Percentiles rank a stretch among this genome's conserved stretches.
Evolutionary conservation across 2,888 invertebrate genomes (phyloP).

Genomic region (Podabrus alpinus): DNA sequence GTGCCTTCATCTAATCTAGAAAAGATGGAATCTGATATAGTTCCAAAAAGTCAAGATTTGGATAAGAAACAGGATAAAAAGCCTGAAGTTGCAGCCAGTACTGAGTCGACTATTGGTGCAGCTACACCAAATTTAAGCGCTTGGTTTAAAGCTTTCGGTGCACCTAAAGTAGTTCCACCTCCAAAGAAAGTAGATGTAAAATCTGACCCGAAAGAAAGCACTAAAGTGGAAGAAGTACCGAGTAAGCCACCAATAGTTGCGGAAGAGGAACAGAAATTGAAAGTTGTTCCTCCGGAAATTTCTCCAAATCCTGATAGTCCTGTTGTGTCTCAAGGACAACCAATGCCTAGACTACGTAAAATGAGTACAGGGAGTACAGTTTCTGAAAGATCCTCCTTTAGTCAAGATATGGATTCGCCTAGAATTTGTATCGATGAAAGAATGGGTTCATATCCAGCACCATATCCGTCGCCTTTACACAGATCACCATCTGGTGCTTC

Average conservation of each 20-base stretch:
- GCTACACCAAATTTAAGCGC: constrained; percentile 86
- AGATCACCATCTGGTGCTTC: constrained; percentile 76
- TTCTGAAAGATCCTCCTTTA: constrained; percentile 78
- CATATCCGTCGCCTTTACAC: constrained; percentile 73
- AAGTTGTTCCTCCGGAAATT: constrained; percentile 44
- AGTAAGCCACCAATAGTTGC: background rate
- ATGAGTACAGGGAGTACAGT: constrained; percentile 81
- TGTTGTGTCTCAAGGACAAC: constrained; percentile 53
- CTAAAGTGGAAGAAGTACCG: constrained; percentile 33
- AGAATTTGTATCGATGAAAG: constrained; percentile 66
- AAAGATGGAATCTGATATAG: constrained; percentile 21
- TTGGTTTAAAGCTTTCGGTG: constrained; percentile 91
- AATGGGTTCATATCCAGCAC: constrained; percentile 67
- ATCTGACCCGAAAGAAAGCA: constrained; percentile 48
- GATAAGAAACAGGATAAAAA: constrained; percentile 38
- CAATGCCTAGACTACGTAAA: constrained; percentile 63
- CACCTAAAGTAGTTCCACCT: constrained; percentile 69
- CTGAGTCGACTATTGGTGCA: constrained; percentile 32
- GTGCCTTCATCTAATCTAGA: constrained; percentile 26
- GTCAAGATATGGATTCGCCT: constrained; percentile 76
- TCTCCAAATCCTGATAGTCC: constrained; percentile 51
- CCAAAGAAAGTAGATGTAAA: constrained; percentile 53
- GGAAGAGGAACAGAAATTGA: constrained; percentile 3
- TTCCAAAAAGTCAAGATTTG: constrained; percentile 37
- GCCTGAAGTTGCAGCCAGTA: constrained; percentile 35